Evolutionary conservation across 2,888 invertebrate species (phyloP), one percentile per base, ranked within the genome.

Genomic region (Stegophylla sp.): DNA sequence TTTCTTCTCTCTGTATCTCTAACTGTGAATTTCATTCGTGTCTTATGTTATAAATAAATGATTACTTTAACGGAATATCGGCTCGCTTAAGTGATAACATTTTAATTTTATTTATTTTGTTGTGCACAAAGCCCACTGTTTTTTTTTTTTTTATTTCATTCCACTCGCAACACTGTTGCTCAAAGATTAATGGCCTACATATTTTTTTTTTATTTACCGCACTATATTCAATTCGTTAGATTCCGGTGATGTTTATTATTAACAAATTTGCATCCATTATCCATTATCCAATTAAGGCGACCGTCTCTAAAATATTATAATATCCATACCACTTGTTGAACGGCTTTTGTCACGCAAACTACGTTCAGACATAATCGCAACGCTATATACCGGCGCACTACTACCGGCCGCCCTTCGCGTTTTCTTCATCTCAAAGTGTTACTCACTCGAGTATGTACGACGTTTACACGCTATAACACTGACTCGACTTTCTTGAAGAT

Each of bases 271-370:
- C 67, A n/a, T n/a, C 20, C 56, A 56, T 77, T 67, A 67, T n/a
- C n/a, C n/a, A n/a, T 26, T 45, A 77, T 26, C 59, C 59, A 61
- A 71, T 71, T 71, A 56, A 72, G 56, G 64, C 51, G 41, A 23
- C 41, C 41, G 43, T 77, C 28, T 59, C 67, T 56, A 67, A 20
- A 56, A 67, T 28, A 76, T 76, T n/a, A n/a, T n/a, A n/a, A n/a
- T n/a, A n/a, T n/a, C n/a, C n/a, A n/a, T 76, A 45, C 77, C 77
- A 77, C 77, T 59, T 67, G 77, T 67, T 15, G 77, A 69, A 67
- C 28, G 56, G 45, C 77, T 77, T 77, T 77, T 77, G 77, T 77
- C 77, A 77, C 77, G 77, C 77, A 28, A 67, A 76, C 75, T 34
- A 43, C 64, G 53, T 53, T 51, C 75, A 53, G n/a, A 26, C 51